Evolutionary conservation across 2,113 vertebrate genomes (phyloP).

Genomic region (Callaeas wilsoni): DNA sequence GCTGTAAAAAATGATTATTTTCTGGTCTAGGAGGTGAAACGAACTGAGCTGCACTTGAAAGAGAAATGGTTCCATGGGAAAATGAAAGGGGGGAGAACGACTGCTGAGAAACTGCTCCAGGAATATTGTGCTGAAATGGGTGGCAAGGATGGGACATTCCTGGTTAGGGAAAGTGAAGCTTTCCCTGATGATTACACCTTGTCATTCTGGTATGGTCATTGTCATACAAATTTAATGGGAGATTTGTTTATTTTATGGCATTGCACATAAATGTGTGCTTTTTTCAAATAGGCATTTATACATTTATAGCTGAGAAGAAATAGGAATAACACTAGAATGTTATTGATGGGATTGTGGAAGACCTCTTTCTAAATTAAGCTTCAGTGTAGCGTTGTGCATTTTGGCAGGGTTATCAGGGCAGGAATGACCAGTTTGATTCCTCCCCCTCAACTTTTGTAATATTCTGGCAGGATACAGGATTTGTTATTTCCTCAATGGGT

Average conservation of each 20-base stretch:
- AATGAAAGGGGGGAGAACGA: conserved; percentile 82
- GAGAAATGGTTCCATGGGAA: conserved; percentile 94
- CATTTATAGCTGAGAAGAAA: not conserved
- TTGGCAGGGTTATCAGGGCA: not conserved
- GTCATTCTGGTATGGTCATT: conserved; percentile 87
- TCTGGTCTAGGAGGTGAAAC: conserved; percentile 63
- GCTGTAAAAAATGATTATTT: not conserved
- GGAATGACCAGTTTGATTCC: not conserved
- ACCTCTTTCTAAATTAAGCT: not conserved
- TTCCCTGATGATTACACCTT: conserved; percentile 83
- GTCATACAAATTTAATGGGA: not conserved
- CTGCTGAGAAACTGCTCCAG: conserved; percentile 86
- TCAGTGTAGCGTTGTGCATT: not conserved
- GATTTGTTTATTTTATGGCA: not conserved
- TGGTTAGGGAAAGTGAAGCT: conserved; percentile 88
- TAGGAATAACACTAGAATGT: not conserved
- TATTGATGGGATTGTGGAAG: not conserved
- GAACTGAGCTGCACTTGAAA: conserved; percentile 78
- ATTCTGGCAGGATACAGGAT: not conserved
- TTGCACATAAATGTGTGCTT: not conserved
- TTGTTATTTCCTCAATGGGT: not conserved
- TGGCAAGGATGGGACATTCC: conserved; percentile 87
- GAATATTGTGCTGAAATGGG: conserved; percentile 86
- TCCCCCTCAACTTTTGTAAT: not conserved
- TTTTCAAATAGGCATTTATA: not conserved